phyloP scores from a whole-genome alignment of 2,113 vertebrate species.

The Hepsetus odoe region DNA sequence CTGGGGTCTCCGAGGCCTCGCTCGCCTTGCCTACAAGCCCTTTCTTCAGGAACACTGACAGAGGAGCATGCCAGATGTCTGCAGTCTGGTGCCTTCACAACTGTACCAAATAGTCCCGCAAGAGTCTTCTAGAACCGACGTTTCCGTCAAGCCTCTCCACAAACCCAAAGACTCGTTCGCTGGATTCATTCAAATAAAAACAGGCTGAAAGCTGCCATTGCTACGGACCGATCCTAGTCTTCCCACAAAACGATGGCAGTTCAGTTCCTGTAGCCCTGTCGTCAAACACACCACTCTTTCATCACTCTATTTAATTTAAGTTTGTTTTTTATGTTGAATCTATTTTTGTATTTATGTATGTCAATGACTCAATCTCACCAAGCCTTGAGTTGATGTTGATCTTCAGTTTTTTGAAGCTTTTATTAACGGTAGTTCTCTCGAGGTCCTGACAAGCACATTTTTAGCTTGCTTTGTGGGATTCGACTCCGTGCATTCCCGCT shows the following conservation, averaged over 20 bases:
- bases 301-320: conserved; percentile 64
- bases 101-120: conserved; percentile 37
- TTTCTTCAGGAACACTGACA: conserved; percentile 26
- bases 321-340: conserved; percentile 66
- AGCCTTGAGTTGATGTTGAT: conserved; percentile 64
- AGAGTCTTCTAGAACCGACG: conserved; percentile 36
- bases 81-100: conserved; percentile 37
- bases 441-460: conserved; percentile 61
- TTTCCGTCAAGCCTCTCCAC: conserved; percentile 37
- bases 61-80: conserved; percentile 39
- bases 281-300: conserved; percentile 19
- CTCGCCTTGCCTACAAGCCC: conserved; percentile 41
- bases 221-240: conserved; percentile 44
- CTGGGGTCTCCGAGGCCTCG: conserved; percentile 28
- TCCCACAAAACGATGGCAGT: conserved; percentile 31
- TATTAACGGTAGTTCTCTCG: conserved; percentile 71
- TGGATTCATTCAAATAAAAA: conserved; percentile 22
- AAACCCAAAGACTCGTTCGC: conserved; percentile 39
- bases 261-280: conserved; percentile 14
- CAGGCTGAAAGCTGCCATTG: neutral
- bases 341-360: conserved; percentile 78
- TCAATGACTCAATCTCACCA: conserved; percentile 61
- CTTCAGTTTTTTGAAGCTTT: conserved; percentile 63
- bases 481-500: neutral
- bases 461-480: conserved; percentile 42